Base-by-base conservation (phyloP, 2,888 invertebrate species). In the Rapana venosa region DNA sequence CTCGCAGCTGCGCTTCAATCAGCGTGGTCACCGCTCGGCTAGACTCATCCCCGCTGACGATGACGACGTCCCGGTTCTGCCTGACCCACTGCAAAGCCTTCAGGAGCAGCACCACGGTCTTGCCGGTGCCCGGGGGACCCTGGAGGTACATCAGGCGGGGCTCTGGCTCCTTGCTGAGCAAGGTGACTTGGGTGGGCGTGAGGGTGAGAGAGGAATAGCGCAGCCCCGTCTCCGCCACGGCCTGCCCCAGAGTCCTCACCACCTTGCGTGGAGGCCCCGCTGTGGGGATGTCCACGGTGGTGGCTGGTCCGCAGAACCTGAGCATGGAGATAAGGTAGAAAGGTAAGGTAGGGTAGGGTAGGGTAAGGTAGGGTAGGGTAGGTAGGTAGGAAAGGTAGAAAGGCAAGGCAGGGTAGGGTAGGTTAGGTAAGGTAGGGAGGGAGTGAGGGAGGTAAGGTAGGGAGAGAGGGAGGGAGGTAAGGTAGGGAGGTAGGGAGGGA, bases 111-210 rank as follows among this genome's bases (percentile, higher is more conserved):
- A 87, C 87, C 8, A 61, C 32, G 22, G 87, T 87, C 30, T 87
- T 87, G 35, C 87, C 87, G 30, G 58, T 56, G 32, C 87, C 87
- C 20, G 87, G 87, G 66, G 87, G 87, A 35, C 87, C 87, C 13
- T 1, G 26, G 20, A 87, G 66, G 30, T 30, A 74, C 70, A 87
- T 17, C 61, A 20, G 26, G 26, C 36, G 47, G 22, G 58, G 32
- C 61, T 66, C n/a, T 4, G 35, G 32, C 8, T 32, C 17, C 13
- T 4, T 15, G 77, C 32, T 79, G 15, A 87, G 58, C 13, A 70
- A 20, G 30, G 17, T 0, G 35, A 87, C 35, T 8, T 87, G 87
- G 22, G 11, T 0, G 4, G 74, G 87, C 11, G 58, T 61, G n/a
- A 87, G 70, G 26, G 30, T 8, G 61, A 87, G 87, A 26, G 32